Base-by-base conservation (phyloP, 2,797 vertebrate species). In the Catharus ustulatus region DNA sequence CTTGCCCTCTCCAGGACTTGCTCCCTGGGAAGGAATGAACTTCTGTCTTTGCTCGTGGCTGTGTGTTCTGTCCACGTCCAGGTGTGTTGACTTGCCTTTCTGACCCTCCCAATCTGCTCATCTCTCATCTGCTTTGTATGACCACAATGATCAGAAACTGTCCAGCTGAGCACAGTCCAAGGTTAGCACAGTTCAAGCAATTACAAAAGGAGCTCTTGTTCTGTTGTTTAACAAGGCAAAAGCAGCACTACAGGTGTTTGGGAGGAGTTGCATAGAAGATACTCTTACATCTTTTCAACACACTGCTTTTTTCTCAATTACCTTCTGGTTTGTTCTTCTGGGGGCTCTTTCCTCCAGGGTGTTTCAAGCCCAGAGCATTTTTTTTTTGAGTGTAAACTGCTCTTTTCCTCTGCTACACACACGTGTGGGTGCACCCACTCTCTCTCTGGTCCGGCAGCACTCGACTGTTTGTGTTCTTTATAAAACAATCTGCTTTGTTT, bases 371-470 rank as follows among this genome's bases (percentile, higher is more conserved):
- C 34, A 4, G 14, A 73, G 27, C 3, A 0, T 29, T 38, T 38
- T 38, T 8, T n/a, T 66, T 52, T 43, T 66, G 40, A 62, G n/a
- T 6, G 10, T 30, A 23, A 80, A 7, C 79, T 75, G 73, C 30
- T 79, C 26, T 66, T 62, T 67, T 64, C 10, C 74, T 76, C 7
- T 64, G n/a, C 66, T 68, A 0, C 52, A 29, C 30, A 12, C 20
- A 10, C 1, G 4, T 6, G 0, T 52, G 62, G 6, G 1, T 1
- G 27, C 38, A 48, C 77, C 71, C 58, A 36, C 2, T 0, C 51
- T 72, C 0, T 0, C 51, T 82, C 8, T 72, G 0, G 20, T 46
- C 74, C 82, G 79, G 82, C 59, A 79, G 26, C 40, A 1, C 66
- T 86, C 2, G 2, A 1, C 46, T 54, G 10, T 81, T 82, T 75